A percentile compares a stretch with the other conserved stretches of the same genome.
These are phyloP conservation scores for Clivina fossor DNA, from an alignment of 2,888 invertebrate genomes.

Conservation along the genomic window DNA sequence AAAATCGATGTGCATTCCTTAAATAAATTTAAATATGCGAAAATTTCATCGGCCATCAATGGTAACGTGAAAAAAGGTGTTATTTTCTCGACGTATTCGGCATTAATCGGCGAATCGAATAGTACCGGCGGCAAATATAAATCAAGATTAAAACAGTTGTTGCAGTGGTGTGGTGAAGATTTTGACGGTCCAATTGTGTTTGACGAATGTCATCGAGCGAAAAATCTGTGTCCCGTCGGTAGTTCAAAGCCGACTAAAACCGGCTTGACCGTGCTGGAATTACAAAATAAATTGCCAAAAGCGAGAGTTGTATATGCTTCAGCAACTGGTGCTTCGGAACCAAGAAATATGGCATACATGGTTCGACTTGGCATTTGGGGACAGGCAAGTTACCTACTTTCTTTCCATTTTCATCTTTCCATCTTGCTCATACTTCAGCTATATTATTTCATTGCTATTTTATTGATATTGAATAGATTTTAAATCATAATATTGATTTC, in stretches of 20 bases:
- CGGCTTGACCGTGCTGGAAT: slow-evolving; percentile 90
- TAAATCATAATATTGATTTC: too few species aligned
- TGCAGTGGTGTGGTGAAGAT: slow-evolving; percentile 98
- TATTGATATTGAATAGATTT: too few species aligned
- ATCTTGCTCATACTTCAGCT: too few species aligned
- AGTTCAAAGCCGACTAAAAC: slow-evolving; percentile 98
- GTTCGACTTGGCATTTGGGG: slow-evolving; percentile 99
- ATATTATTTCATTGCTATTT: too few species aligned
- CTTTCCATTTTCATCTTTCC: too few species aligned
- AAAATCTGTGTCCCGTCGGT: slow-evolving; percentile 95
- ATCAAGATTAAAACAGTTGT: slow-evolving; percentile 89
- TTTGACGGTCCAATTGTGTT: slow-evolving; percentile 97
- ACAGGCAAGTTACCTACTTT: slow-evolving; percentile 7
- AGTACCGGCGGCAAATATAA: slow-evolving; percentile 85
- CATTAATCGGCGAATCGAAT: slow-evolving; percentile 96
- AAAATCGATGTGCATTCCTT: slow-evolving; percentile 87
- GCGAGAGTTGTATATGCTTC: slow-evolving; percentile 94
- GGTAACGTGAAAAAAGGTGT: slow-evolving; percentile 95
- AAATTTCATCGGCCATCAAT: slow-evolving; percentile 91
- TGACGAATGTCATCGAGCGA: slow-evolving; percentile 99
- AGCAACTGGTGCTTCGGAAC: slow-evolving; percentile 97
- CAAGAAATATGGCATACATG: slow-evolving; percentile 99
- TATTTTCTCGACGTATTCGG: slow-evolving; percentile 97
- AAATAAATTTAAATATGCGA: slow-evolving; percentile 98
- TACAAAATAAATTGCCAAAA: slow-evolving; percentile 91